phyloP scores from a whole-genome alignment of 1,140 invertebrate genomes.

The Nixonia krombeini region DNA sequence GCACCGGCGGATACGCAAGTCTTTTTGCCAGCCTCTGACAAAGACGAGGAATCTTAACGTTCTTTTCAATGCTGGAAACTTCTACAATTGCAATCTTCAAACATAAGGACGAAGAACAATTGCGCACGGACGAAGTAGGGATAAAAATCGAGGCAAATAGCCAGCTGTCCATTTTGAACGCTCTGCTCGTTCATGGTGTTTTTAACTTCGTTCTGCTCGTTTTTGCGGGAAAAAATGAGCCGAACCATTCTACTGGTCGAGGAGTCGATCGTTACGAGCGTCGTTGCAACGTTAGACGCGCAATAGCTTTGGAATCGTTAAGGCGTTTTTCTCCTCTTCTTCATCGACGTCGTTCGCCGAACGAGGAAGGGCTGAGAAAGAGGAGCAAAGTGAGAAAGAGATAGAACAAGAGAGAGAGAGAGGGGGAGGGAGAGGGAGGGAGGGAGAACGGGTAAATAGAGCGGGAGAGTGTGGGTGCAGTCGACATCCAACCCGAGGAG shows the following conservation, averaged over 20 bases:
- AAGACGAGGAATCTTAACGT: too few species aligned
- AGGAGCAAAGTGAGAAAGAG: neutral
- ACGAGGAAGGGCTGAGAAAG: neutral
- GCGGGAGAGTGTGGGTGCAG: too few species aligned
- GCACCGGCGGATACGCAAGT: too few species aligned
- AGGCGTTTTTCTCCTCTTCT: conserved; percentile 29
- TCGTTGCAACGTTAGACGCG: conserved; percentile 24
- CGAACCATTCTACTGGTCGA: conserved; percentile 24
- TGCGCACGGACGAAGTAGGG: conserved; percentile 23
- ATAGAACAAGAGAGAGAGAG: too few species aligned
- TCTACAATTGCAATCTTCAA: conserved; percentile 28
- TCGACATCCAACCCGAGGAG: neutral
- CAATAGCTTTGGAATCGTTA: conserved; percentile 37
- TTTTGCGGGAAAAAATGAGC: conserved; percentile 34
- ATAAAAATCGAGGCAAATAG: conserved; percentile 34
- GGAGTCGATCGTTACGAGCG: conserved; percentile 32
- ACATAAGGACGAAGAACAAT: conserved; percentile 23
- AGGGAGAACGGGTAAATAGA: too few species aligned
- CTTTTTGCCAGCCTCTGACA: too few species aligned
- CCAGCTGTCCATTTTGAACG: conserved; percentile 31
- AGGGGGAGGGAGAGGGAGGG: too few species aligned
- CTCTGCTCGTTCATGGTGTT: conserved; percentile 12
- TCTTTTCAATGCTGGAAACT: too few species aligned
- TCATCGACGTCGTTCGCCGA: neutral
- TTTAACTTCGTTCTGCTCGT: conserved; percentile 24